Conservation (phyloP, 1,140 invertebrate species). For the Bombus terrestris region DNA sequence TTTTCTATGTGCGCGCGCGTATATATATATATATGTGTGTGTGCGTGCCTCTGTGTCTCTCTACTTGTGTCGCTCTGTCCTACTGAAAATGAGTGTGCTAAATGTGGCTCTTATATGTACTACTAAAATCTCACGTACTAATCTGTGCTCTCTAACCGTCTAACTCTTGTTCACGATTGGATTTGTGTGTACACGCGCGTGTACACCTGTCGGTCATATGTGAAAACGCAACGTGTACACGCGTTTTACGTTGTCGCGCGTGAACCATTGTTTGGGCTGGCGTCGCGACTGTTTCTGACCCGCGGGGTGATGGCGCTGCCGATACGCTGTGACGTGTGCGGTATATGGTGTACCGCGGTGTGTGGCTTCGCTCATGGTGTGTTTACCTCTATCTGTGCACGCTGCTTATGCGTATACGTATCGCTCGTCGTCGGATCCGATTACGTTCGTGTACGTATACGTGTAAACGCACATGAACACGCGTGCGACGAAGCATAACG, state of each 20-base stretch:
- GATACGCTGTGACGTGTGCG: neutral
- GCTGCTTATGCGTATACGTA: slow-evolving; percentile 3
- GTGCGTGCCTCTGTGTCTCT: slow-evolving; percentile 55
- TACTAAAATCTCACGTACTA: slow-evolving; percentile 65
- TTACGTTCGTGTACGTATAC: slow-evolving; percentile 2
- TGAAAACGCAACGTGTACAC: neutral
- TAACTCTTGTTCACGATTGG: slow-evolving; percentile 32
- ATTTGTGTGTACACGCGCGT: neutral
- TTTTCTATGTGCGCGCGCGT: neutral
- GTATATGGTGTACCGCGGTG: neutral
- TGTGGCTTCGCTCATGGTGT: neutral
- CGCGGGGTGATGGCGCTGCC: neutral
- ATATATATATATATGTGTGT: neutral
- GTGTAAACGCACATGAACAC: slow-evolving; percentile 21
- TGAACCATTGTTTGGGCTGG: neutral
- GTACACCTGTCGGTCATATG: neutral
- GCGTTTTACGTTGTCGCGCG: neutral
- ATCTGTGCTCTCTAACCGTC: slow-evolving; percentile 66
- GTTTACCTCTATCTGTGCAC: neutral
- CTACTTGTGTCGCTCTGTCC: slow-evolving; percentile 64
- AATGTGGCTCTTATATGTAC: slow-evolving; percentile 74
- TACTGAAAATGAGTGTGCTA: slow-evolving; percentile 80
- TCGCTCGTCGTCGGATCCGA: neutral
- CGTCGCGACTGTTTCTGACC: neutral
- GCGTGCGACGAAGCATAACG: slow-evolving; percentile 13